Evolutionary conservation across 2,797 vertebrate species (phyloP).

Genomic region (Macropus fuliginosus): DNA sequence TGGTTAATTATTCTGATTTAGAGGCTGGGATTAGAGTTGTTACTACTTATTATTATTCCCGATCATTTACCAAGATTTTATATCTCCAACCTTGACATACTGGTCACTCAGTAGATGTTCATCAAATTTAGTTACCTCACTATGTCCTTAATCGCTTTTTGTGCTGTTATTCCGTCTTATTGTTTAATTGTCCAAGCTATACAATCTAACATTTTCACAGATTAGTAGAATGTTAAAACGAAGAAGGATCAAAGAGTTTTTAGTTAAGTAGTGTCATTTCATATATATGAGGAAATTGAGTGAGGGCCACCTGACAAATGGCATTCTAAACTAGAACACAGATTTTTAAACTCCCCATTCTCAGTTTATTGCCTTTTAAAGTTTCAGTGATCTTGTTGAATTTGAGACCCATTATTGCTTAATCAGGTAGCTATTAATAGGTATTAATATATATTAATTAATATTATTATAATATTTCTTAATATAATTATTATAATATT

Average conservation of each 20-base stretch:
- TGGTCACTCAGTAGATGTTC: background rate
- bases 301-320: background rate
- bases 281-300: background rate
- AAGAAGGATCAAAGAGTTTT: background rate
- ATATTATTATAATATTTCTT: no score
- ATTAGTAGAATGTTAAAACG: background rate
- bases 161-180: background rate
- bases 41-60: background rate
- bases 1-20: background rate
- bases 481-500: no score
- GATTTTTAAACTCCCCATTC: background rate
- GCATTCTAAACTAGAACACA: background rate
- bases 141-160: background rate
- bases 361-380: background rate
- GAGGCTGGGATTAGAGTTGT: background rate
- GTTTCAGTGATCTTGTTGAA: background rate
- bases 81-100: background rate
- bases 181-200: background rate
- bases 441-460: background rate
- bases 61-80: background rate
- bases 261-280: background rate
- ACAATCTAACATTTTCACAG: background rate
- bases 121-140: background rate
- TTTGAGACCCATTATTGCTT: background rate
- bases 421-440: background rate